Base-by-base conservation (phyloP, 2,888 invertebrate genomes). In the Dynastes maya region DNA sequence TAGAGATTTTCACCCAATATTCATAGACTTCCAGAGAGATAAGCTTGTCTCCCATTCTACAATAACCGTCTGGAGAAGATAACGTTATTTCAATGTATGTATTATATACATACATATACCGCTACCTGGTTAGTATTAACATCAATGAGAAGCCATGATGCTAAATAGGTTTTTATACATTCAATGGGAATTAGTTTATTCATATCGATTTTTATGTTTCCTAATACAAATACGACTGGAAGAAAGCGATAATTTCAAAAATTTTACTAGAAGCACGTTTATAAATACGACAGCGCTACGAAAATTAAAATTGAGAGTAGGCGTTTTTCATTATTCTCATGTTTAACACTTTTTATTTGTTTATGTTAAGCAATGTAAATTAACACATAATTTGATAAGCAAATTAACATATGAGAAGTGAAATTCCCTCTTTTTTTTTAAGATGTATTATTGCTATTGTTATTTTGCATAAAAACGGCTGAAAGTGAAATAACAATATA, bases 291-390 rank as follows among this genome's bases (percentile, higher is more conserved):
- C 11, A 29, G 63, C 22, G 61, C 27, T 29, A 22, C 16, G n/a
- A 22, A 55, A 55, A 55, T 55, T 55, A n/a, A 65, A 65, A 45
- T 45, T 45, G 45, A 11, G 6, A 45, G 45, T 45, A 8, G 45
- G 45, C 45, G 45, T 45, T 45, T 45, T 11, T 11, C 45, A 51
- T 49, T 27, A 68, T 68, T 53, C 22, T 22, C 53, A 51, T 2
- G 51, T 68, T 68, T 68, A 53, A 51, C 51, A 68, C 68, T 51
- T 68, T 68, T 51, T 68, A 68, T 68, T 68, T 68, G 27, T 51
- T 68, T 68, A 68, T 53, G 68, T 49, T 68, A 51, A 68, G 27
- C 3, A 53, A 9, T 29, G 4, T 51, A 29, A 67, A 45, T 45
- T 67, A 9, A 9, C 40, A 9, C 1, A 9, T 45, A 67, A 67